These are phyloP conservation scores for Acanthisitta chloris DNA, from an alignment of 2,113 vertebrate genomes.

Conservation along the genomic window DNA sequence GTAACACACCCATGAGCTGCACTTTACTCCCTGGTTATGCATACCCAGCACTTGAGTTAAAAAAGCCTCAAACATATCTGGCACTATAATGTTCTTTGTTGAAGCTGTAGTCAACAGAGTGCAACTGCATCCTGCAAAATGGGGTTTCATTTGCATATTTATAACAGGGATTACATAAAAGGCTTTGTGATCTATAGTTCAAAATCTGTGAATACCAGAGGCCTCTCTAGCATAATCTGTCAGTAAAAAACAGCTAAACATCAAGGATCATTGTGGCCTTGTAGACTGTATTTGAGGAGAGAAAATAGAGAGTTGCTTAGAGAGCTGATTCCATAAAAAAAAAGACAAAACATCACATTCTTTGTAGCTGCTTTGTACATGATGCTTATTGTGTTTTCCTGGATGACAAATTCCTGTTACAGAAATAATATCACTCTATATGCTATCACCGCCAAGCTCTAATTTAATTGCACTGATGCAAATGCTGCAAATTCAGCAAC, in stretches of 20 bases:
- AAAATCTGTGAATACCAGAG: not conserved
- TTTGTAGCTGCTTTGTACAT: not conserved
- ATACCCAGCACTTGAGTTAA: not conserved
- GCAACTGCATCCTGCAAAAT: slow-evolving; percentile 17
- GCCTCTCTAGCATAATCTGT: not conserved
- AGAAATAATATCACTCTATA: slow-evolving; percentile 21
- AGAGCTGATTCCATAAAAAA: not conserved
- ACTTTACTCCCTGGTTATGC: not conserved
- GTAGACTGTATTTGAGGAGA: not conserved
- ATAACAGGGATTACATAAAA: slow-evolving; percentile 37
- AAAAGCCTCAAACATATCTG: not conserved
- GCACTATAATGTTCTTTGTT: not conserved
- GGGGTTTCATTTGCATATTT: slow-evolving; percentile 15
- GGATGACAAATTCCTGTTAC: slow-evolving; percentile 4
- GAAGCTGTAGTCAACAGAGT: not conserved
- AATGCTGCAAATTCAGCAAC: not conserved
- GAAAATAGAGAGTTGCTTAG: not conserved
- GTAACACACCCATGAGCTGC: not conserved
- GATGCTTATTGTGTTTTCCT: not conserved
- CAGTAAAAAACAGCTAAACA: not conserved
- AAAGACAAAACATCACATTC: not conserved
- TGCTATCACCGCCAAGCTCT: not conserved
- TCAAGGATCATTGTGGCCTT: not conserved
- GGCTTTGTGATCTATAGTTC: slow-evolving; percentile 15
- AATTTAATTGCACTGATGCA: slow-evolving; percentile 33